Percentiles rank a stretch among this genome's conserved stretches.
Conservation (phyloP, 2,888 invertebrate genomes). For the Drosophila fulvimacula region DNA sequence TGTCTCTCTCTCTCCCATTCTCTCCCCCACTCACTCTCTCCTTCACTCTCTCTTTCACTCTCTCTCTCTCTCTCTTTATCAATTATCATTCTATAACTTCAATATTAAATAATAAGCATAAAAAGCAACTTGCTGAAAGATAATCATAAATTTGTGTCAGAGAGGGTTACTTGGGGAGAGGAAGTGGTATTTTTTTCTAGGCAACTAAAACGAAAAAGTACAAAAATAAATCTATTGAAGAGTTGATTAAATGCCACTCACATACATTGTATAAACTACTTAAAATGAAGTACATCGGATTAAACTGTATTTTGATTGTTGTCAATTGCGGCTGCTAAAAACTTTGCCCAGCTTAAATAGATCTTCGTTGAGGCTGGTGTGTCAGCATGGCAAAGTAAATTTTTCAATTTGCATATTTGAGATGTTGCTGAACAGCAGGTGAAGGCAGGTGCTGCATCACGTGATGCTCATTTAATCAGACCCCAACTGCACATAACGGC, state of each 20-base stretch:
- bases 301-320: slow-evolving; percentile 6
- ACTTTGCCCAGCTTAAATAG: slow-evolving; percentile 6
- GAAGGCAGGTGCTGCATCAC: slow-evolving; percentile 40
- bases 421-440: slow-evolving; percentile 23
- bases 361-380: not conserved
- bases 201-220: too few species aligned
- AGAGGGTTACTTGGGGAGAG: too few species aligned
- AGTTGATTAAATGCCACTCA: not conserved
- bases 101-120: too few species aligned
- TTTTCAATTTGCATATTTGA: slow-evolving; percentile 68
- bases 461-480: slow-evolving; percentile 62
- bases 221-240: too few species aligned
- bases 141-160: too few species aligned
- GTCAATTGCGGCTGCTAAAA: slow-evolving; percentile 6
- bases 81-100: too few species aligned
- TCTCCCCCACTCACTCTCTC: too few species aligned
- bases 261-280: not conserved
- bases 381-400: slow-evolving; percentile 5
- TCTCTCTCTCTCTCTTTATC: too few species aligned
- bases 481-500: slow-evolving; percentile 26
- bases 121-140: too few species aligned
- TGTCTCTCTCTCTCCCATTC: too few species aligned
- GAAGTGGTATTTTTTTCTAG: too few species aligned
- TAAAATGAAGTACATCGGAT: not conserved
- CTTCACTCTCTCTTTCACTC: too few species aligned